These are phyloP conservation scores for Cyprinella venusta DNA, from an alignment of 2,797 vertebrate genomes.

Conservation along the genomic window DNA sequence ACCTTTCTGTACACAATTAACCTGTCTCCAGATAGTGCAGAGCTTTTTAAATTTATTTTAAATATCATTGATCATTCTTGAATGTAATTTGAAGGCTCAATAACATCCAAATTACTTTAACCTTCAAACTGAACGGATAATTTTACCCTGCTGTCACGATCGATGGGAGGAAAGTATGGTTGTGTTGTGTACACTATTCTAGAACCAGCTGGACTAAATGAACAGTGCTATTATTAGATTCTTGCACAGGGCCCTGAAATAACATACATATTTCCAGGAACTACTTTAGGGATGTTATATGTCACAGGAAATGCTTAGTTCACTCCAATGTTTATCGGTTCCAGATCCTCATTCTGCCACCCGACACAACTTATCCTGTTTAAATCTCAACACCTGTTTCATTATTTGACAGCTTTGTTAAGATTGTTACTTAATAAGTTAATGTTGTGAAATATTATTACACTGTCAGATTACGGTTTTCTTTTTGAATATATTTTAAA, in stretches of 20 bases:
- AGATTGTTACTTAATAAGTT: background rate
- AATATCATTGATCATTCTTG: background rate
- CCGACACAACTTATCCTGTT: background rate
- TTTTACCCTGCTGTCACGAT: background rate
- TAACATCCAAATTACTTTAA: conserved; percentile 13
- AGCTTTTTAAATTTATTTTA: background rate
- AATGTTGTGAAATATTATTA: background rate
- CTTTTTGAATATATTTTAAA: background rate
- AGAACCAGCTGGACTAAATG: background rate
- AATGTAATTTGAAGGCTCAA: background rate
- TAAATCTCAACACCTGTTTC: too few relatives aligned
- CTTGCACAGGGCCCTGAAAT: background rate
- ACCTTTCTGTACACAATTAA: conserved; percentile 26
- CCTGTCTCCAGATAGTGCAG: background rate
- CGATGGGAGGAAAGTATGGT: background rate
- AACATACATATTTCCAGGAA: background rate
- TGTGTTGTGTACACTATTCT: background rate
- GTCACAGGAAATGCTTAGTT: background rate
- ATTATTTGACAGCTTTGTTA: background rate
- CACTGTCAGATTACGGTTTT: background rate
- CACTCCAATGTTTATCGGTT: background rate
- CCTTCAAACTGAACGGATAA: background rate
- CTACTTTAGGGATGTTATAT: background rate
- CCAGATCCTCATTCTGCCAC: background rate
- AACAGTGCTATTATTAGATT: conserved; percentile 2